Evolutionary conservation across 2,888 invertebrate species (phyloP).

Genomic region (Philaethria dido): DNA sequence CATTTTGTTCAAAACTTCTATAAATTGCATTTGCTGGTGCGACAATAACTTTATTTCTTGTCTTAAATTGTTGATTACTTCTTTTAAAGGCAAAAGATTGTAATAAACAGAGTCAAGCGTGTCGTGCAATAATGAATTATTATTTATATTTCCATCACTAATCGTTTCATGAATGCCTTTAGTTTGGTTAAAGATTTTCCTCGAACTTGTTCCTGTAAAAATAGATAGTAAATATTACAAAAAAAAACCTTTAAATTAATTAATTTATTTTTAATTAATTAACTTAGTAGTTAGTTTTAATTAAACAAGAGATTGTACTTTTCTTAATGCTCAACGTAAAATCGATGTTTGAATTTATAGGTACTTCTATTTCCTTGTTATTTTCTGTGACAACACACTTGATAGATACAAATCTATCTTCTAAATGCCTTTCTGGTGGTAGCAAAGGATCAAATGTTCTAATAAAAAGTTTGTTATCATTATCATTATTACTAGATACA

Average conservation of each 20-base stretch:
- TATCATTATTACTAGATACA: constrained; percentile 52
- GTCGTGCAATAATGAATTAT: constrained; percentile 35
- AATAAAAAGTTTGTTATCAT: constrained; percentile 56
- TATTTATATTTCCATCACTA: constrained; percentile 4
- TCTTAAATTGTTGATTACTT: constrained; percentile 59
- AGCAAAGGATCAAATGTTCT: constrained; percentile 53
- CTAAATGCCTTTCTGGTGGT: constrained; percentile 42
- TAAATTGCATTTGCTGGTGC: constrained; percentile 54
- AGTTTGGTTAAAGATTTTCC: neutral
- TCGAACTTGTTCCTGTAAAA: constrained; percentile 9
- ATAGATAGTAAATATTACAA: neutral
- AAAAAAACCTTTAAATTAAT: neutral
- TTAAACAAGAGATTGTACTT: neutral
- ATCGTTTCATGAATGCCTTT: constrained; percentile 7
- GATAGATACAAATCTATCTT: constrained; percentile 53
- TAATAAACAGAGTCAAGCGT: constrained; percentile 46
- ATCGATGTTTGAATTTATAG: constrained; percentile 57
- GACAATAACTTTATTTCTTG: constrained; percentile 59
- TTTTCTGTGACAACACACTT: constrained; percentile 52
- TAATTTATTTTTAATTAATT: no score
- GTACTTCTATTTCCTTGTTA: constrained; percentile 56
- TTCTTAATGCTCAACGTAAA: constrained; percentile 54
- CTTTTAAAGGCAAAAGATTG: constrained; percentile 64
- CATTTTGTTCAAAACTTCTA: constrained; percentile 49
- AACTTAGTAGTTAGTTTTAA: no score